Base-by-base conservation (phyloP, 2,797 vertebrate genomes). In the Taeniopygia guttata region DNA sequence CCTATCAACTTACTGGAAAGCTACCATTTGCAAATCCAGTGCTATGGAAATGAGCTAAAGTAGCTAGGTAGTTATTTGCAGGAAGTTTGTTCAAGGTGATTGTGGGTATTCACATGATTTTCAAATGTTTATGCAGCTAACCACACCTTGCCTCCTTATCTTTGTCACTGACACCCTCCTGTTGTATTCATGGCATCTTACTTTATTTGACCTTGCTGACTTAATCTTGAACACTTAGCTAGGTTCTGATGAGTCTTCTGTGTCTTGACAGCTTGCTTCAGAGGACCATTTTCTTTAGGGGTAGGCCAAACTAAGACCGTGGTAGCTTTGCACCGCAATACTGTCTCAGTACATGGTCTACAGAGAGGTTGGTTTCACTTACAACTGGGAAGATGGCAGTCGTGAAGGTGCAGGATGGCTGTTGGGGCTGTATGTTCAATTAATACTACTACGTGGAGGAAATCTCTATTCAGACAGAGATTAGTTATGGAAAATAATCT, bases 221-320 rank as follows among this genome's bases (percentile, higher is more conserved):
- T 43, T 81, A 70, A 75, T 82, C 48, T 78, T 55, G 55, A 68
- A 18, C 60, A 32, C 22, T 78, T 72, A 45, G 5, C n/a, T 32
- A 32, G 63, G n/a, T 75, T 52, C 49, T 87, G 45, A 7, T 36
- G 78, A 55, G 22, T 68, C 51, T 67, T 32, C 34, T 36, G 16
- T 69, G 42, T 55, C 70, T 81, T 62, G 64, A 56, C 84, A 60
- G 27, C 32, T 56, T 81, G 16, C 38, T 91, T 48, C 56, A 38
- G 78, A 84, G 75, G 84, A 42, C 34, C 0, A 1, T 83, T 91
- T 62, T 58, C 66, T 70, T 66, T 45, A 77, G 42, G 0, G 0
- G 36, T 32, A 48, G 46, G 40, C 34, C 19, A 42, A 42, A 25
- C 40, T 54, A 46, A 77, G n/a, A 5, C 26, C 0, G 0, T 40